Conservation (phyloP, 1,140 invertebrate genomes). For the Homarus americanus region DNA sequence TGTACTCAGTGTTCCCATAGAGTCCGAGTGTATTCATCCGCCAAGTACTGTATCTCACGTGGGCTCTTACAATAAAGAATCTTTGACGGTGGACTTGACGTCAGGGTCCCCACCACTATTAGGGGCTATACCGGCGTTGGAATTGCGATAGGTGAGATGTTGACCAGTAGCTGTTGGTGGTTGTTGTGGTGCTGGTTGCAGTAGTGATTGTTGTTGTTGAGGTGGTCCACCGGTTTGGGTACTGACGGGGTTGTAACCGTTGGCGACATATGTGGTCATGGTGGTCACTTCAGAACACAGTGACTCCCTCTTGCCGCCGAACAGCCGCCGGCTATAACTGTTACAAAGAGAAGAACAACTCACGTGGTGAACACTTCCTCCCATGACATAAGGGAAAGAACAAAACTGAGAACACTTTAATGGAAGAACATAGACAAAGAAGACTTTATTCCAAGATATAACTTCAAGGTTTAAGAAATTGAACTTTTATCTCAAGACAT, state of each 20-base stretch:
- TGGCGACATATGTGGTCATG: slow-evolving; percentile 42
- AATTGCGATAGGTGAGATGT: slow-evolving; percentile 30
- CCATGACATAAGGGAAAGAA: too few relatives aligned
- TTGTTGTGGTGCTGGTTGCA: not conserved
- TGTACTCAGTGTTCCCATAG: too few relatives aligned
- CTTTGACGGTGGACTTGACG: not conserved
- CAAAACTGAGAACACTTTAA: too few relatives aligned
- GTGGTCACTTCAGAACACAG: slow-evolving; percentile 57
- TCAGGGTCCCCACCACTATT: not conserved
- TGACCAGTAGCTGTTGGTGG: not conserved
- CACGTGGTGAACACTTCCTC: too few relatives aligned
- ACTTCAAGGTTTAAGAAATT: too few relatives aligned
- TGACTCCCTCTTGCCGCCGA: slow-evolving; percentile 43
- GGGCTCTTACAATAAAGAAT: slow-evolving; percentile 28
- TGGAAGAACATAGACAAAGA: too few relatives aligned
- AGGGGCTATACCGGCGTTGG: slow-evolving; percentile 20
- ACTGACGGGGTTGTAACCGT: slow-evolving; percentile 48
- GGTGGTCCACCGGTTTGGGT: slow-evolving; percentile 24
- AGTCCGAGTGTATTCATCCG: too few relatives aligned
- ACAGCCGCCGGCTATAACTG: slow-evolving; percentile 45
- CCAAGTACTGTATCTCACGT: too few relatives aligned
- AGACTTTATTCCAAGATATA: too few relatives aligned
- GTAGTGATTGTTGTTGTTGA: not conserved
- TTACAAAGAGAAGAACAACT: not conserved
- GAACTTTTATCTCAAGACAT: too few relatives aligned